phyloP scores from a whole-genome alignment of 2,888 invertebrate genomes.

The Trissonchulus sp. region DNA sequence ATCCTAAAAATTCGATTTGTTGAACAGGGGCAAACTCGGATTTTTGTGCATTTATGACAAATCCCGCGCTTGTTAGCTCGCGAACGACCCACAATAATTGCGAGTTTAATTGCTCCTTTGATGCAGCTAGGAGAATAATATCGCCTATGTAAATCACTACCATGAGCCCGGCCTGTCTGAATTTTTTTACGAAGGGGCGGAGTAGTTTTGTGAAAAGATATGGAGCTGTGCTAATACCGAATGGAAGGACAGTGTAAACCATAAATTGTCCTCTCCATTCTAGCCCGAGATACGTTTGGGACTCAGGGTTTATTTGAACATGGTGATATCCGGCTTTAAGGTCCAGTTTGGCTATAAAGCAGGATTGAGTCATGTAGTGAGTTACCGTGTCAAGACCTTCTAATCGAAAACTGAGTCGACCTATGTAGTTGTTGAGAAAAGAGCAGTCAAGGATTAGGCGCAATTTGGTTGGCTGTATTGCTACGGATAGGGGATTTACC shows the following conservation, averaged over 20 bases:
- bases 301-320: neutral
- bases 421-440: neutral
- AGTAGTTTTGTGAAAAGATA: slow-evolving; percentile 13
- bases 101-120: neutral
- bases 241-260: neutral
- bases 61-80: neutral
- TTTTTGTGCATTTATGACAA: slow-evolving; percentile 10
- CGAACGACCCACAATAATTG: neutral
- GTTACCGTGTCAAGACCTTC: neutral
- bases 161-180: neutral
- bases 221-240: neutral
- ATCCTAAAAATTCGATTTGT: slow-evolving; percentile 1
- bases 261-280: neutral
- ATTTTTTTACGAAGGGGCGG: neutral
- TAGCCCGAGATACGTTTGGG: neutral
- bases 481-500: neutral
- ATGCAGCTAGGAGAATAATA: neutral
- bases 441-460: neutral
- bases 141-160: slow-evolving; percentile 19
- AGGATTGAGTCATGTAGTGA: neutral
- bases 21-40: neutral
- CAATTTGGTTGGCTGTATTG: neutral
- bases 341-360: slow-evolving; percentile 3
- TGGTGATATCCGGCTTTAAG: neutral
- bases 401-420: neutral